Evolutionary conservation across 2,797 vertebrate species (phyloP).

Genomic region (Rhinophrynus dorsalis): DNA sequence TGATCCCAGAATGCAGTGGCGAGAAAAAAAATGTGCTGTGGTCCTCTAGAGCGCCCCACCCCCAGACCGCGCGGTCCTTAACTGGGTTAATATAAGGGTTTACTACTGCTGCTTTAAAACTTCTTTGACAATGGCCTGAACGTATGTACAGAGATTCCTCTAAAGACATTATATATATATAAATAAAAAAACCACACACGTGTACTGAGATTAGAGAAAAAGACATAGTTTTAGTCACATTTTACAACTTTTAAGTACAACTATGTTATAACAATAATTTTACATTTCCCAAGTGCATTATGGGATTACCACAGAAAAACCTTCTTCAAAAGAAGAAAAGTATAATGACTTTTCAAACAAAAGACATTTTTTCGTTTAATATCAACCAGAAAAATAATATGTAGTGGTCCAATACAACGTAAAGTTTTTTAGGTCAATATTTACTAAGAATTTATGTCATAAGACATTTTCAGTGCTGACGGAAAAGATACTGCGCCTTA

Average conservation of each 20-base stretch:
- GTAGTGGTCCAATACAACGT: slow-evolving; percentile 56
- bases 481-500: no score
- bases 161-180: no score
- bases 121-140: no score
- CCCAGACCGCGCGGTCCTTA: no score
- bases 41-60: no score
- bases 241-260: slow-evolving; percentile 77
- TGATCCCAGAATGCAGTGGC: no score
- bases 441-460: neutral
- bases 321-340: slow-evolving; percentile 79
- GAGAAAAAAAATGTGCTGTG: no score
- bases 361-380: slow-evolving; percentile 55
- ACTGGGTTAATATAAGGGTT: no score
- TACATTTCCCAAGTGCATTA: slow-evolving; percentile 66
- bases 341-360: slow-evolving; percentile 61
- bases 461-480: slow-evolving; percentile 14
- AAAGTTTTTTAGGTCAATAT: slow-evolving; percentile 47
- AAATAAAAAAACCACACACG: neutral
- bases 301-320: slow-evolving; percentile 65
- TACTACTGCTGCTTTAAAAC: no score
- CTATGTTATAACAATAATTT: slow-evolving; percentile 74
- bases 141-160: no score
- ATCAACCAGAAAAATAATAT: slow-evolving; percentile 50
- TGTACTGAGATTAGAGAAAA: neutral
- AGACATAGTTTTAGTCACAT: slow-evolving; percentile 53